phyloP scores from a whole-genome alignment of 2,797 vertebrate species.

The Takifugu ocellatus region DNA sequence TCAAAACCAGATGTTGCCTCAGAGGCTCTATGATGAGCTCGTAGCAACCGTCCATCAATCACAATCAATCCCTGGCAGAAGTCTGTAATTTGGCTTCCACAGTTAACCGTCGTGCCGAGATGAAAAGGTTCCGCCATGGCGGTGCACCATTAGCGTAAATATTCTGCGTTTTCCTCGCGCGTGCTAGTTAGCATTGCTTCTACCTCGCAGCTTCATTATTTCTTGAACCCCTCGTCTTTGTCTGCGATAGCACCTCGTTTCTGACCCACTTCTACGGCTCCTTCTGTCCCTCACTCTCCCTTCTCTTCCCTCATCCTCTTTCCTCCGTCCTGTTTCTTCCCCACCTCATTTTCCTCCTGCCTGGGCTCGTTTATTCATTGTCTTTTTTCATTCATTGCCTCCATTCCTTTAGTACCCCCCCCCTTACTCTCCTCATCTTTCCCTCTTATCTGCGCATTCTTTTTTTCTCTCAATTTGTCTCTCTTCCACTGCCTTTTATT shows the following conservation, averaged over 20 bases:
- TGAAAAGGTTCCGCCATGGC: slow-evolving; percentile 54
- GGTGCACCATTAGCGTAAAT: slow-evolving; percentile 71
- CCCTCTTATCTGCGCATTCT: slow-evolving; percentile 53
- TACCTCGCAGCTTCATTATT: slow-evolving; percentile 75
- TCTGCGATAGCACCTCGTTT: slow-evolving; percentile 51
- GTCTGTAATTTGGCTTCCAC: slow-evolving; percentile 43
- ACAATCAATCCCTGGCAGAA: slow-evolving; percentile 41
- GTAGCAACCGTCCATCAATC: slow-evolving; percentile 69
- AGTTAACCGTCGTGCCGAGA: slow-evolving; percentile 27
- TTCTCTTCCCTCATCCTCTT: slow-evolving; percentile 53
- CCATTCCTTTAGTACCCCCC: slow-evolving; percentile 29
- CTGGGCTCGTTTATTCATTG: slow-evolving; percentile 49
- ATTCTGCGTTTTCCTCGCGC: slow-evolving; percentile 70
- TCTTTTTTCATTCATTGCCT: slow-evolving; percentile 52
- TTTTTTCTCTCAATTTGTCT: slow-evolving; percentile 54
- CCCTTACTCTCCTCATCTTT: slow-evolving; percentile 33
- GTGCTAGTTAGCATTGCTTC: slow-evolving; percentile 75
- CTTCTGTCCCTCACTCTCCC: slow-evolving; percentile 17
- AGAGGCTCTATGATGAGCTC: slow-evolving; percentile 56
- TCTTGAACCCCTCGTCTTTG: slow-evolving; percentile 66
- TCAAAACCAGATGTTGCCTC: slow-evolving; percentile 62
- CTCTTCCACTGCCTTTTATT: background rate
- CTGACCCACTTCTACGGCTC: slow-evolving; percentile 72
- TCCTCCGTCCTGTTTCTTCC: slow-evolving; percentile 30
- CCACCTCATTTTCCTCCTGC: slow-evolving; percentile 28